These are phyloP conservation scores for Loriculus beryllinus DNA, from an alignment of 2,797 vertebrate species.

Conservation along the genomic window DNA sequence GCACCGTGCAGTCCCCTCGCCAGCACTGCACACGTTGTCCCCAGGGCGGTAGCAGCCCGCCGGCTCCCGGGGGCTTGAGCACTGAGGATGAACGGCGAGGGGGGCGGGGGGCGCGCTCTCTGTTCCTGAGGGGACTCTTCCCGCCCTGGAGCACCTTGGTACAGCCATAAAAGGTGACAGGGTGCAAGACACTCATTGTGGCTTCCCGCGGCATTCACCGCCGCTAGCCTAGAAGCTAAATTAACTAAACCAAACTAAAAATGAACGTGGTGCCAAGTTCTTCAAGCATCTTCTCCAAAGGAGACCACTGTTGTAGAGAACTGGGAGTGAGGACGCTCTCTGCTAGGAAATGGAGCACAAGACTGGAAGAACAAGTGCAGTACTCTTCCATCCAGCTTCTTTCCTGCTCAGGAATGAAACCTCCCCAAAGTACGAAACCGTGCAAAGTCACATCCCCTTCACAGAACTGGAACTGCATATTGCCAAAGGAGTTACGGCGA, in stretches of 20 bases:
- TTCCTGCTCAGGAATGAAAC: neutral
- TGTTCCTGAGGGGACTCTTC: accelerated
- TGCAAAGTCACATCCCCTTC: neutral
- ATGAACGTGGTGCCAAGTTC: neutral
- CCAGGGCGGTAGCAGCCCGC: too few relatives aligned
- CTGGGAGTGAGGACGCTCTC: accelerated
- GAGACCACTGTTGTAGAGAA: neutral
- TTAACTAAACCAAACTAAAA: neutral
- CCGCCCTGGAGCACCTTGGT: accelerated
- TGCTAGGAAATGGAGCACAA: neutral
- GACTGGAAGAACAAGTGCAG: neutral
- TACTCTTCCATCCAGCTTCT: neutral
- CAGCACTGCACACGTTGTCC: too few relatives aligned
- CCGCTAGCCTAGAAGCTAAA: neutral
- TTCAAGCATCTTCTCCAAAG: neutral
- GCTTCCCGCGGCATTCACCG: neutral
- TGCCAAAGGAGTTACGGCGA: neutral
- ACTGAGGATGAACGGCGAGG: accelerated
- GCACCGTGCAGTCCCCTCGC: too few relatives aligned
- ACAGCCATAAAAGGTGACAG: too few relatives aligned
- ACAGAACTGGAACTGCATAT: neutral
- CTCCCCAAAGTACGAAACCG: neutral
- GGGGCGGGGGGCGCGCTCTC: too few relatives aligned
- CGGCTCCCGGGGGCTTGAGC: neutral
- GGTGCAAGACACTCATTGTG: accelerated